Conservation (phyloP, 2,888 invertebrate species). For the Calameuta filiformis region DNA sequence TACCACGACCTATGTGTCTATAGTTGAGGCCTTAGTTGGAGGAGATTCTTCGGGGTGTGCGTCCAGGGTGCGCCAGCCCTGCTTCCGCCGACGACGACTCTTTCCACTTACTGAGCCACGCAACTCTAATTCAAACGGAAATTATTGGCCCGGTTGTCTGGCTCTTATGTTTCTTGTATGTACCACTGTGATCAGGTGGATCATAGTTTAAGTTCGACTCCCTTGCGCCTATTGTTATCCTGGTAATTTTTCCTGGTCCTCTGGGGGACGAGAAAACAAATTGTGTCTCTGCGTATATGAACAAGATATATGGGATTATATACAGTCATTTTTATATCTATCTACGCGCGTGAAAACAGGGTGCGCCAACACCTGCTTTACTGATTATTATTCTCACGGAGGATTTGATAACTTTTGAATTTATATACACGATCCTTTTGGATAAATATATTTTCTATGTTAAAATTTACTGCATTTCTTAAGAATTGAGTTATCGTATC, state of each 20-base stretch:
- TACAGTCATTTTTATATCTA: background rate
- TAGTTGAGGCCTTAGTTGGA: slow-evolving; percentile 5
- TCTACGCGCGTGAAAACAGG: background rate
- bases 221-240: background rate
- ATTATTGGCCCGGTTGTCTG: background rate
- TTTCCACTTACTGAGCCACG: slow-evolving; percentile 14
- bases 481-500: background rate
- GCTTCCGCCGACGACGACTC: slow-evolving; percentile 12
- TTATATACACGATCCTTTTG: background rate
- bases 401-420: background rate
- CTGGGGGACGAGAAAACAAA: background rate
- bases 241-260: background rate
- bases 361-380: background rate
- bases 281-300: background rate
- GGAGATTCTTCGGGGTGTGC: slow-evolving; percentile 22
- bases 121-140: background rate
- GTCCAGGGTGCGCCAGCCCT: slow-evolving; percentile 17
- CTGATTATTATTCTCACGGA: background rate
- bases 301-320: background rate
- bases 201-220: background rate
- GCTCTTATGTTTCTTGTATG: background rate
- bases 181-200: background rate
- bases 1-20: background rate
- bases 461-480: background rate
- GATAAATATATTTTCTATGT: background rate